Evolutionary conservation across 2,113 vertebrate species (phyloP).

Genomic region (Zapornia atra): DNA sequence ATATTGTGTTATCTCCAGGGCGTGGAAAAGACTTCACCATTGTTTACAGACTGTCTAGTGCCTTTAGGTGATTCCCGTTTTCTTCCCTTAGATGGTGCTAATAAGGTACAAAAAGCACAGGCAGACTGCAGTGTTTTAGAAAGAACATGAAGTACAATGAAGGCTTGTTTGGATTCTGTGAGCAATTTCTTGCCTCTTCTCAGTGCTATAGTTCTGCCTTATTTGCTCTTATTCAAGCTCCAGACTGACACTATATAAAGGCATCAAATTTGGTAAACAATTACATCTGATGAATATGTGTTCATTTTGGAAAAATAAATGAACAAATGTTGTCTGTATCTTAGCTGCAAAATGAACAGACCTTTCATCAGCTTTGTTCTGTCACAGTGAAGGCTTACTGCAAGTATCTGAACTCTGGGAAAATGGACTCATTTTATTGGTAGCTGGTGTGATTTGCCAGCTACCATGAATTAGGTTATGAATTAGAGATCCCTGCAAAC

Average conservation of each 20-base stretch:
- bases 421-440: neutral
- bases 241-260: neutral
- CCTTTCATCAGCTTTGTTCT: neutral
- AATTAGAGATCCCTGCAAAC: neutral
- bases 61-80: slow-evolving; percentile 21
- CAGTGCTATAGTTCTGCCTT: slow-evolving; percentile 2
- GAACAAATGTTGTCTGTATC: neutral
- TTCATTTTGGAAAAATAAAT: slow-evolving; percentile 19
- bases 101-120: slow-evolving; percentile 51
- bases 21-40: neutral
- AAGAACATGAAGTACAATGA: neutral
- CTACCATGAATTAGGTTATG: too few species aligned
- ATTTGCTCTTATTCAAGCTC: slow-evolving; percentile 16
- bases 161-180: neutral
- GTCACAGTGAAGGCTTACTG: neutral
- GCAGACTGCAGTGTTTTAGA: neutral
- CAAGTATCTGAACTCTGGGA: neutral
- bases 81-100: slow-evolving; percentile 75
- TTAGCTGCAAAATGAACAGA: slow-evolving; percentile 33
- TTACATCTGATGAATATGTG: slow-evolving; percentile 40
- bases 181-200: neutral
- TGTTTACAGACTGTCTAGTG: neutral
- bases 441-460: neutral
- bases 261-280: slow-evolving; percentile 29
- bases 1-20: neutral